Percentiles rank a stretch among this genome's conserved stretches.
Conservation (phyloP, 1,140 invertebrate genomes). For the Parapsyche elsis region DNA sequence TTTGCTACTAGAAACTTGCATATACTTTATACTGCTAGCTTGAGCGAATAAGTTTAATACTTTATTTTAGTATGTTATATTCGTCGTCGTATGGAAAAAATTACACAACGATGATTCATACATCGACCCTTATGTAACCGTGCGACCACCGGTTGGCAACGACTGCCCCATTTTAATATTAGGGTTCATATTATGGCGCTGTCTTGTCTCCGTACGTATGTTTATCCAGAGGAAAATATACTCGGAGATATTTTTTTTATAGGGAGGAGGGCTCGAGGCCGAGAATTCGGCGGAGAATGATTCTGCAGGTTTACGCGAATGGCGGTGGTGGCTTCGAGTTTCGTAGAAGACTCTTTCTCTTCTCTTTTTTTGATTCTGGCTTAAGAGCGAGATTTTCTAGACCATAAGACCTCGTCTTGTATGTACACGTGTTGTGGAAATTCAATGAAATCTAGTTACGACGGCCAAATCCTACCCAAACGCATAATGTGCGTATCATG, state of each 20-base stretch:
- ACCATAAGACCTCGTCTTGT: constrained; percentile 20
- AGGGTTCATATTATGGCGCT: constrained; percentile 50
- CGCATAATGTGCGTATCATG: too few relatives aligned
- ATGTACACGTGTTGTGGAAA: constrained; percentile 32
- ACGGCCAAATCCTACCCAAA: too few relatives aligned
- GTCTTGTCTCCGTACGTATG: constrained; percentile 52
- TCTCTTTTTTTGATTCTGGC: constrained; percentile 12
- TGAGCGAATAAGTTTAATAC: too few relatives aligned
- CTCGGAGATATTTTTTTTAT: constrained; percentile 19
- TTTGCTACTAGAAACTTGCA: too few relatives aligned
- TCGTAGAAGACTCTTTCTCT: not conserved
- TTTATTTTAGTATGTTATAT: too few relatives aligned
- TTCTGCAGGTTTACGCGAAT: constrained; percentile 49
- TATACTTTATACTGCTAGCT: too few relatives aligned
- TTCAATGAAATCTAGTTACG: constrained; percentile 11
- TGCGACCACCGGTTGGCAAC: constrained; percentile 28
- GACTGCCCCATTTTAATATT: constrained; percentile 46
- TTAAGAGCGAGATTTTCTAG: constrained; percentile 39
- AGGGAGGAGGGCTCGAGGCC: constrained; percentile 23
- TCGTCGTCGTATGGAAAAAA: too few relatives aligned
- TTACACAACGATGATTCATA: not conserved
- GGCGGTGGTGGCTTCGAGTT: constrained; percentile 23
- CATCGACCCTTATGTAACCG: too few relatives aligned
- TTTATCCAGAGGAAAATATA: constrained; percentile 55
- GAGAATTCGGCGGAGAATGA: constrained; percentile 44